Base-by-base conservation (phyloP, 2,113 vertebrate genomes). In the Hippocampus abdominalis region DNA sequence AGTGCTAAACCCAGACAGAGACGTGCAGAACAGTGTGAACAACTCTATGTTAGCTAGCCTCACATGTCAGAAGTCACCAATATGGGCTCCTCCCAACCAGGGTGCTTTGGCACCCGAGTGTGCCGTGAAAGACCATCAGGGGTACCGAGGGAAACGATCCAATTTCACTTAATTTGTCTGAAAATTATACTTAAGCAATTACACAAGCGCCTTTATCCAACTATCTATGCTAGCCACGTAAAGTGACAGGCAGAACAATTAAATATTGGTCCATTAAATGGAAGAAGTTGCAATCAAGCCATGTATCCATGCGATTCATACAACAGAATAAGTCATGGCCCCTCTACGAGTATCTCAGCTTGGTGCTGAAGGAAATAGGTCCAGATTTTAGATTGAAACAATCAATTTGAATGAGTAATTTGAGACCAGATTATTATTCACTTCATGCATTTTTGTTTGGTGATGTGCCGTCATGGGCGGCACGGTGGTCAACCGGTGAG, bases 41-140 rank as follows among this genome's bases (percentile, higher is more conserved):
- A 62, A 51, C 2, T 18, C 75, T 84, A 76, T 78, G 65, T 75
- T 73, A 65, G 78, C 65, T 9, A 46, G 67, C 29, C 68, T 67
- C 42, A 20, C 29, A 56, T 40, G 32, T 9, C 69, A 54, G 57
- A 53, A 18, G 65, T n/a, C 23, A 49, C 18, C 18, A n/a, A 57
- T 64, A 12, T 48, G 56, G 48, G 25, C 29, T 44, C 62, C 21
- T 44, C 25, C 25, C 23, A 59, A 29, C 25, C 56, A 59, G 25
- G 25, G 56, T 59, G 12, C 10, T 4, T 3, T 57, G 54, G n/a
- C 51, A 20, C 49, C 20, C 4, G 1, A 51, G 18, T 51, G 49
- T 21, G 20, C 16, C 9, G 21, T 54, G 51, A n/a, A n/a, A 54
- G 51, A n/a, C 8, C n/a, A 54, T n/a, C 21, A 8, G 51, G 21